phyloP scores from a whole-genome alignment of 2,797 vertebrate genomes.

The Eidolon dupreanum region DNA sequence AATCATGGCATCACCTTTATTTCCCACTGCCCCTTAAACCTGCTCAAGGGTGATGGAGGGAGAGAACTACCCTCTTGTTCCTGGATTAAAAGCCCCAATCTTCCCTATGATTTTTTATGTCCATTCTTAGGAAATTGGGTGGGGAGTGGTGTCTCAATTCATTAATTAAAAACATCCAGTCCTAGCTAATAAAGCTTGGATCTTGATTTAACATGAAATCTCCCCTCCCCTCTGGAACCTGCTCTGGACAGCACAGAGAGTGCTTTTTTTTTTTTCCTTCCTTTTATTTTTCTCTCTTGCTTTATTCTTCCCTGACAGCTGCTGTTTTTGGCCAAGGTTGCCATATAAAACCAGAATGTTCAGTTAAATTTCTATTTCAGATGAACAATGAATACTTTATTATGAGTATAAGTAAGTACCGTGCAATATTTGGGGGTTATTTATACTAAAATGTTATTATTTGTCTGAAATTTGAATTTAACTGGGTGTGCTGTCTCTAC shows the following conservation, averaged over 20 bases:
- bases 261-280: not conserved
- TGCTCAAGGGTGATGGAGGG: not conserved
- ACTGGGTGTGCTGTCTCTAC: not conserved
- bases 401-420: not conserved
- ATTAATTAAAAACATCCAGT: not conserved
- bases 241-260: too few relatives aligned
- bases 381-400: not conserved
- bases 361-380: not conserved
- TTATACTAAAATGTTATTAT: not conserved
- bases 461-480: not conserved
- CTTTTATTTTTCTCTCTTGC: not conserved
- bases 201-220: not conserved
- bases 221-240: rapidly evolving
- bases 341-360: not conserved
- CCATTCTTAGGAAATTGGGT: not conserved
- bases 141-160: not conserved
- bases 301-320: not conserved
- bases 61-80: rapidly evolving
- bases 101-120: not conserved
- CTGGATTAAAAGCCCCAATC: not conserved
- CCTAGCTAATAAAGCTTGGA: not conserved
- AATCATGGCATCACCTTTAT: too few relatives aligned
- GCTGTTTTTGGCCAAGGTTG: not conserved
- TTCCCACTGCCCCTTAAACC: not conserved
- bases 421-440: not conserved